Evolutionary conservation across 2,113 vertebrate species (phyloP).

Genomic region (Heptranchias perlo): DNA sequence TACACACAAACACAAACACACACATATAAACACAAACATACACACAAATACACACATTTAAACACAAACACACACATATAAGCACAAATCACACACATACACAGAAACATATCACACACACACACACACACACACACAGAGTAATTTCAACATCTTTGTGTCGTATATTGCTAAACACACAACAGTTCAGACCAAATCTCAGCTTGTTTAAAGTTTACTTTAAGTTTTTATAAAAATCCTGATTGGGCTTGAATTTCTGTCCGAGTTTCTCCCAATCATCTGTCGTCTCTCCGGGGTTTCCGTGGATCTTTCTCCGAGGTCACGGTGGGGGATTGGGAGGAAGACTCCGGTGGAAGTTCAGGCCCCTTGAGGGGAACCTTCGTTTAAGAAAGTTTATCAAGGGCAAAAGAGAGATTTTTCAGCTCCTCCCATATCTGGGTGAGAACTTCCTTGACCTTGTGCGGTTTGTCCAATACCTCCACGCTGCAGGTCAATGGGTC

Average conservation of each 20-base stretch:
- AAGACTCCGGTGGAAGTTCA: not conserved
- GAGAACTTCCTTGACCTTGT: conserved; percentile 61
- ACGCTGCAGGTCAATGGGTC: conserved; percentile 63
- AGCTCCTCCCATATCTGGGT: conserved; percentile 60
- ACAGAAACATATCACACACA: not conserved
- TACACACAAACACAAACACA: not conserved
- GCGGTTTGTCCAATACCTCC: conserved; percentile 60
- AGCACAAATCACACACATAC: not conserved
- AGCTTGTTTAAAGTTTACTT: not conserved
- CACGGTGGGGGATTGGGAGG: not conserved
- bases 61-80: not conserved
- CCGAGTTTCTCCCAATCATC: conserved; percentile 38
- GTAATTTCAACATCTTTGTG: not conserved
- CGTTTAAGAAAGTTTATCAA: conserved; percentile 61
- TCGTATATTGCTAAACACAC: not conserved
- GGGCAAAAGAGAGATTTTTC: conserved; percentile 57
- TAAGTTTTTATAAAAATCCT: too few species aligned
- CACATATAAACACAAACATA: not conserved
- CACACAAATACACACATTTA: not conserved
- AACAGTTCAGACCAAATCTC: not conserved
- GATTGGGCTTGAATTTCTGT: conserved; percentile 9
- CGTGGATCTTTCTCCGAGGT: not conserved
- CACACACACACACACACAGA: not conserved
- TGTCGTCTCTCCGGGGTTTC: not conserved
- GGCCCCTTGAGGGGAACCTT: not conserved